Evolutionary conservation across 2,113 vertebrate genomes (phyloP).

Genomic region (Macquaria ambigua): DNA sequence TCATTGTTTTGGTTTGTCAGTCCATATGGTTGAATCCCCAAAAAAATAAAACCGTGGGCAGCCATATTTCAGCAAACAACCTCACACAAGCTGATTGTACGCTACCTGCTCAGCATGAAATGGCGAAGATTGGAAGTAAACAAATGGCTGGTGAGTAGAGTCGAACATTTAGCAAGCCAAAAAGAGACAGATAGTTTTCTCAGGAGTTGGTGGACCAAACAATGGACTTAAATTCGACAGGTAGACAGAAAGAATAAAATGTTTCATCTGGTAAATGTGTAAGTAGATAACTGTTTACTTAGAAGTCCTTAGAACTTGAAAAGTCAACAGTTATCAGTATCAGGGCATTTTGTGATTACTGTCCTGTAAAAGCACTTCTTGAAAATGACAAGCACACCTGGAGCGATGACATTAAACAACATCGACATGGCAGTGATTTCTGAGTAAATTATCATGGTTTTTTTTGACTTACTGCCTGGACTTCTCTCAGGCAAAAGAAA

Average conservation of each 20-base stretch:
- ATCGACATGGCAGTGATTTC: slow-evolving; percentile 18
- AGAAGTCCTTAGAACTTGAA: no score
- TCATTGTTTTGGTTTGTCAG: slow-evolving; percentile 31
- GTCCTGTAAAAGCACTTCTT: background rate
- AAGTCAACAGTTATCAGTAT: no score
- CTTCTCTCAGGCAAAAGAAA: slow-evolving; percentile 31
- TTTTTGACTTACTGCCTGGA: slow-evolving; percentile 19
- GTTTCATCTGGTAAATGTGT: no score
- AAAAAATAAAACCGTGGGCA: slow-evolving; percentile 9
- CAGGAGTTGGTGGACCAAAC: background rate
- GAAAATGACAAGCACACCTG: background rate
- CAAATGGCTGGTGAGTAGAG: background rate
- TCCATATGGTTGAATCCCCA: slow-evolving; percentile 25
- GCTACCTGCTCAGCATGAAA: slow-evolving; percentile 37
- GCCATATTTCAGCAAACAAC: slow-evolving; percentile 30
- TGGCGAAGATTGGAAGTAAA: background rate
- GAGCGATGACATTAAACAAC: slow-evolving; percentile 11
- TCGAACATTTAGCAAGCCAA: background rate
- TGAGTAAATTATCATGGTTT: slow-evolving; percentile 19
- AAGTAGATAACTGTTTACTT: no score
- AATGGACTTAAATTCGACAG: background rate
- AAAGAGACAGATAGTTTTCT: background rate
- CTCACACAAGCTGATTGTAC: slow-evolving; percentile 12
- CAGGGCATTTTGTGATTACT: background rate
- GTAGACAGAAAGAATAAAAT: no score